phyloP scores from a whole-genome alignment of 2,888 invertebrate genomes.

The Acleris cristana region DNA sequence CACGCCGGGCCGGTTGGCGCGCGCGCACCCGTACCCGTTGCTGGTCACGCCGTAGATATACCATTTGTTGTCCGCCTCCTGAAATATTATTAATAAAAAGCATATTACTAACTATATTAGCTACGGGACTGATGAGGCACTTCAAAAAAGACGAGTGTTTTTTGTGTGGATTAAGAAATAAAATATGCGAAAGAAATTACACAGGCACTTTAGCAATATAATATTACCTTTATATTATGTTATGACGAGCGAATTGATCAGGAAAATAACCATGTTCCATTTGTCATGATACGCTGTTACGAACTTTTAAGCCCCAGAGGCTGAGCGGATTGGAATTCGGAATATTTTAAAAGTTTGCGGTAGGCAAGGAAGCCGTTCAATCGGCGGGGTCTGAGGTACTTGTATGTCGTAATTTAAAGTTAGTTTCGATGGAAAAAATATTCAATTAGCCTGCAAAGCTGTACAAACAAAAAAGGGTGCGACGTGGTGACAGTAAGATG shows the following conservation, averaged over 20 bases:
- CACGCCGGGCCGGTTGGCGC: conserved; percentile 90
- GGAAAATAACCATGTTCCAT: conserved; percentile 20
- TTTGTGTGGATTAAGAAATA: no score
- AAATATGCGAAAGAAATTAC: no score
- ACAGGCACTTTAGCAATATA: no score
- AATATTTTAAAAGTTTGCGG: conserved; percentile 27
- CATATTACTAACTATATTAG: neutral
- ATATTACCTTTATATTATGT: neutral
- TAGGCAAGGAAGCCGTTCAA: conserved; percentile 3
- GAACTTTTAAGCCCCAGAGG: conserved; percentile 7
- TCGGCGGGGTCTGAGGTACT: neutral
- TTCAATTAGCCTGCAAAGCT: no score
- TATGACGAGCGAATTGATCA: neutral
- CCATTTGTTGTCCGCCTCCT: conserved; percentile 79
- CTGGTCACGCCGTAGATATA: conserved; percentile 88
- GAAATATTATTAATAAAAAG: conserved; percentile 37
- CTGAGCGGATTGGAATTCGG: conserved; percentile 10
- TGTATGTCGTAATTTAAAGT: conserved; percentile 3
- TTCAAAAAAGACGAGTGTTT: neutral
- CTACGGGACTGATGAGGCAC: neutral
- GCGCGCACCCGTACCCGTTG: conserved; percentile 91
- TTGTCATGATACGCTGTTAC: conserved; percentile 16
- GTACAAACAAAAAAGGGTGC: no score
- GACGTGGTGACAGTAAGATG: no score
- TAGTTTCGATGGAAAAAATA: neutral